These are phyloP conservation scores for Protomyctophum bolini DNA, from an alignment of 2,113 vertebrate species.

Conservation along the genomic window DNA sequence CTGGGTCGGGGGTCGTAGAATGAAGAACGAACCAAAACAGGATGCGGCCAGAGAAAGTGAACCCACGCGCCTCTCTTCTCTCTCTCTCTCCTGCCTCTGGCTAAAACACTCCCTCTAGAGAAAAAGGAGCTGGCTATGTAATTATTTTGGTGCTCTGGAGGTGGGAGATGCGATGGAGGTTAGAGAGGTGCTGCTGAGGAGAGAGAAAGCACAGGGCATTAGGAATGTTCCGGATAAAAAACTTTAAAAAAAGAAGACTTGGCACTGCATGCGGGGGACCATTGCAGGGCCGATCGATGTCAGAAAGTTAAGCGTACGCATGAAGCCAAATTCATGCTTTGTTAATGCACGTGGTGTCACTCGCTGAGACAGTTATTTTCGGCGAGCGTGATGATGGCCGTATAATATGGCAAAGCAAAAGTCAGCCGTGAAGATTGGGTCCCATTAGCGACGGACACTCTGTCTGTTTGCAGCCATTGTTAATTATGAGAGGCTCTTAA, in stretches of 20 bases:
- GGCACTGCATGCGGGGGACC: constrained; percentile 50
- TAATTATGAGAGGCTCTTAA: neutral
- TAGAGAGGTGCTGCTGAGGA: constrained; percentile 31
- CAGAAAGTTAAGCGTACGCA: constrained; percentile 9
- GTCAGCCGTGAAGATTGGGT: too few species aligned
- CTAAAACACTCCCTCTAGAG: neutral
- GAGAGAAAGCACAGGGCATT: constrained; percentile 35
- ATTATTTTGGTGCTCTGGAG: neutral
- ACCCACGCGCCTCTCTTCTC: constrained; percentile 31
- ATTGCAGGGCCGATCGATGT: constrained; percentile 33
- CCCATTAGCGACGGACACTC: too few species aligned
- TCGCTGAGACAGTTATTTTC: too few species aligned
- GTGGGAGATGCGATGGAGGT: neutral
- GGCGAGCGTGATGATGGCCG: too few species aligned
- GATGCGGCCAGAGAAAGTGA: constrained; percentile 32
- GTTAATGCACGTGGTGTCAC: too few species aligned
- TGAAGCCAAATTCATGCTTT: too few species aligned
- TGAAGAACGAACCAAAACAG: constrained; percentile 41
- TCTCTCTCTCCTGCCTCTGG: constrained; percentile 11
- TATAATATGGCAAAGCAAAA: too few species aligned
- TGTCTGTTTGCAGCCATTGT: too few species aligned
- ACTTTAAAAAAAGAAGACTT: constrained; percentile 4
- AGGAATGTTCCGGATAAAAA: constrained; percentile 53
- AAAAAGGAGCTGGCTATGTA: neutral
- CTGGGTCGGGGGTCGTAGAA: constrained; percentile 37